Conservation (phyloP, 2,888 invertebrate genomes). For the Drosophila dives region DNA sequence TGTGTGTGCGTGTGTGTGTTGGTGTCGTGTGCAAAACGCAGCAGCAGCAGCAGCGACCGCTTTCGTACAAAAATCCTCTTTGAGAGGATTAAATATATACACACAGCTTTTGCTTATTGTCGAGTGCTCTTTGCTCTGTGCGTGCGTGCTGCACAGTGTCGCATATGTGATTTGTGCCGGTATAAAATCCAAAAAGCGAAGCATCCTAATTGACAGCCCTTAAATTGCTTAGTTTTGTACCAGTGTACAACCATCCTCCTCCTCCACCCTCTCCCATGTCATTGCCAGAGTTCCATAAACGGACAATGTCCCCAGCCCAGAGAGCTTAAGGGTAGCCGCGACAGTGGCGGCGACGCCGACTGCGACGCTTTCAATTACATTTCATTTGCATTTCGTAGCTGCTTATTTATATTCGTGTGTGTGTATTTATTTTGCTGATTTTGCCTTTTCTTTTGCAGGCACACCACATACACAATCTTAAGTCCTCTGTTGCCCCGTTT, state of each 20-base stretch:
- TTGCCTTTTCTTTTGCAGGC: constrained; percentile 65
- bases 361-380: constrained; percentile 76
- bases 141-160: constrained; percentile 63
- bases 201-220: constrained; percentile 44
- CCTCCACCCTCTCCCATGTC: constrained; percentile 11
- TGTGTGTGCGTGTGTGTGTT: constrained; percentile 34
- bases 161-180: constrained; percentile 18
- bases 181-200: constrained; percentile 19
- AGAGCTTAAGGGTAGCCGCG: constrained; percentile 74
- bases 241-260: constrained; percentile 45
- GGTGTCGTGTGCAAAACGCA: constrained; percentile 77
- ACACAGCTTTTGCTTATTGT: constrained; percentile 64
- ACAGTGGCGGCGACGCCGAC: constrained; percentile 23
- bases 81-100: constrained; percentile 79
- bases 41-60: constrained; percentile 48
- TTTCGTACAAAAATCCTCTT: constrained; percentile 76
- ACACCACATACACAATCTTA: constrained; percentile 45
- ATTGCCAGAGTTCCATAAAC: constrained; percentile 64
- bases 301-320: constrained; percentile 75
- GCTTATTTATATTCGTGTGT: constrained; percentile 65
- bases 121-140: constrained; percentile 60
- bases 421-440: constrained; percentile 61
- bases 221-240: constrained; percentile 14
- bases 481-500: constrained; percentile 49
- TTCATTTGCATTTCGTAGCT: constrained; percentile 74